Percentiles rank a stretch among this genome's conserved stretches.
Conservation (phyloP, 1,140 invertebrate species). For the Frieseomelitta varia region DNA sequence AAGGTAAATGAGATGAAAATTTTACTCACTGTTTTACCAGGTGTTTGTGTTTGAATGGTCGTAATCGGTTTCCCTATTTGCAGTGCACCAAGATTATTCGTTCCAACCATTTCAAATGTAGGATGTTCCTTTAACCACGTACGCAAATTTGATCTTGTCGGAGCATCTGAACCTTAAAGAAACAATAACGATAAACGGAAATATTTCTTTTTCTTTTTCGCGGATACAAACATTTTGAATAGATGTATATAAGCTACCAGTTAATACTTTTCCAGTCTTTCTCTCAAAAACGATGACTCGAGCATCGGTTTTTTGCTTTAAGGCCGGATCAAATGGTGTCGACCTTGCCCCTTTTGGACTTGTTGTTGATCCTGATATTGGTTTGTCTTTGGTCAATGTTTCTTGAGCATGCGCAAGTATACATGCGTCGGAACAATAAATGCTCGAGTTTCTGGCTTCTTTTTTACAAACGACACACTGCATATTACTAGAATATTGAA, state of each 20-base stretch:
- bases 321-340: conserved; percentile 55
- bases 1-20: not conserved
- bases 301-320: conserved; percentile 79
- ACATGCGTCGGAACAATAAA: conserved; percentile 95
- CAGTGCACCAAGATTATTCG: conserved; percentile 82
- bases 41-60: conserved; percentile 70
- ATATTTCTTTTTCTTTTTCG: not conserved
- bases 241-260: conserved; percentile 75
- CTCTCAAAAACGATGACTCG: conserved; percentile 90
- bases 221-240: not conserved
- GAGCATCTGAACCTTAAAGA: conserved; percentile 87
- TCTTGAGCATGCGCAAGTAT: conserved; percentile 92
- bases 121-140: conserved; percentile 93
- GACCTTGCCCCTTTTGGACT: conserved; percentile 71
- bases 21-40: conserved; percentile 57
- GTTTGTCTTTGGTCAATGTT: conserved; percentile 83
- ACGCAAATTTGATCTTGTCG: conserved; percentile 89
- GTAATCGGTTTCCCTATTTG: conserved; percentile 77
- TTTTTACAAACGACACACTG: conserved; percentile 90
- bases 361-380: conserved; percentile 46
- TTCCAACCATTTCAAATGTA: conserved; percentile 90
- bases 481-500: conserved; percentile 75
- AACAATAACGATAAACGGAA: not conserved
- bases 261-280: conserved; percentile 88
- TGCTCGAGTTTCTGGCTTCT: conserved; percentile 85